A percentile compares a stretch with the other conserved stretches of the same genome.
These are phyloP conservation scores for Xiphorhynchus elegans DNA, from an alignment of 2,113 vertebrate species.

Conservation along the genomic window DNA sequence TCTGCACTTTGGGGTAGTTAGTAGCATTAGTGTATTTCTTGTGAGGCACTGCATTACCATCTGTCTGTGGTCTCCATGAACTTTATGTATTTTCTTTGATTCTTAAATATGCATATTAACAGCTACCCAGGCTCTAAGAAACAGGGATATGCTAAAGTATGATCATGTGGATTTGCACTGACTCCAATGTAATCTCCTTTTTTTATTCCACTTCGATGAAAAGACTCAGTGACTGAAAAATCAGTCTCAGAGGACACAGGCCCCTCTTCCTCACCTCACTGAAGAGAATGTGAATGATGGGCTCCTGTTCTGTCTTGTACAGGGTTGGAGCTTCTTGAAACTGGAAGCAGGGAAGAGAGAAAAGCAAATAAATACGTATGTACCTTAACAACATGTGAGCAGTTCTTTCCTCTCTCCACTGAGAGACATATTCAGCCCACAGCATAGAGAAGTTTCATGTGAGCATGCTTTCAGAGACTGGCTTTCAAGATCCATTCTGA, in stretches of 20 bases:
- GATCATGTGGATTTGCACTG: not conserved
- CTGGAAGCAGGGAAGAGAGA: not conserved
- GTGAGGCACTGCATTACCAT: not conserved
- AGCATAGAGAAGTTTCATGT: not conserved
- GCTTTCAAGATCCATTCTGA: conserved; percentile 34
- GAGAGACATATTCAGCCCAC: not conserved
- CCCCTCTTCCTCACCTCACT: not conserved
- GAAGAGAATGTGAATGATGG: not conserved
- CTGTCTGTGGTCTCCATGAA: not conserved
- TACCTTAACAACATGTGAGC: not conserved
- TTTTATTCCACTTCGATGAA: not conserved
- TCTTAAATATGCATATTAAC: not conserved
- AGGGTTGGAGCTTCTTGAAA: not conserved
- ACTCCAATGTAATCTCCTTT: not conserved
- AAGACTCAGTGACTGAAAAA: not conserved
- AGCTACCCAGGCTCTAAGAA: not conserved
- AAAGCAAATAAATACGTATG: not conserved
- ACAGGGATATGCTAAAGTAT: not conserved
- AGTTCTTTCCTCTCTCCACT: not conserved
- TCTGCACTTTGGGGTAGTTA: not conserved
- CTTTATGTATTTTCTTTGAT: not conserved
- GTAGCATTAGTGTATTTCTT: not conserved
- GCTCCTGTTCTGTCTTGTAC: not conserved
- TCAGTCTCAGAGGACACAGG: not conserved
- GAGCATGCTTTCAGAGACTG: conserved; percentile 9